phyloP scores from a whole-genome alignment of 2,113 vertebrate species.

The Ciconia boyciana region DNA sequence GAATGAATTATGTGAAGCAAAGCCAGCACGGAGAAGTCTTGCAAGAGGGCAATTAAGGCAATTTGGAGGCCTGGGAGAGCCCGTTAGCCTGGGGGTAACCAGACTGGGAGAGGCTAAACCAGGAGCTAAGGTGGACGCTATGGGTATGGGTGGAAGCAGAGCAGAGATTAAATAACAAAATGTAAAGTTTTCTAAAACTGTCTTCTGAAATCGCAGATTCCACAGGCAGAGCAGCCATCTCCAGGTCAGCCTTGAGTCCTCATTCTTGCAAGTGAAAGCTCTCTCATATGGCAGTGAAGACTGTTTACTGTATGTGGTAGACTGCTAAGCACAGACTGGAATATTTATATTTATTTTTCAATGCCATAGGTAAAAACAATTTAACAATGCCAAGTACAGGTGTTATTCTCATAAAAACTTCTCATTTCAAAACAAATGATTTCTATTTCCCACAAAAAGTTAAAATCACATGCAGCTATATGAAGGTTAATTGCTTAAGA shows the following conservation, averaged over 20 bases:
- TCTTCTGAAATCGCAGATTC: background rate
- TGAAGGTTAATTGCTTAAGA: constrained; percentile 78
- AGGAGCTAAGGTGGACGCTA: background rate
- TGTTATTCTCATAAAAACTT: constrained; percentile 80
- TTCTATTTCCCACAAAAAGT: constrained; percentile 78
- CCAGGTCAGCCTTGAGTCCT: background rate
- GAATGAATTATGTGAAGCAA: background rate
- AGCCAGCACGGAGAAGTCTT: background rate
- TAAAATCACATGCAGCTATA: constrained; percentile 84
- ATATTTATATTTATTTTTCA: constrained; percentile 79
- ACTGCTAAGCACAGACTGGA: background rate
- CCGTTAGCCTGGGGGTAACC: background rate
- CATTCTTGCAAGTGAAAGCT: background rate
- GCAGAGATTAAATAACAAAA: background rate
- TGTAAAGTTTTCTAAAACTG: background rate
- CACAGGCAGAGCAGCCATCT: background rate
- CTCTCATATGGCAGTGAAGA: background rate
- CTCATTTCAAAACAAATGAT: constrained; percentile 72
- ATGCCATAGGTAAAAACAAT: constrained; percentile 72
- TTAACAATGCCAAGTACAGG: constrained; percentile 71
- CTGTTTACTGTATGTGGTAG: background rate
- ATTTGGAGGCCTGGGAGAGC: background rate
- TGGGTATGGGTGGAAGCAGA: background rate
- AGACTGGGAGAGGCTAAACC: background rate
- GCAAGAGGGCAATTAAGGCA: background rate